phyloP scores from a whole-genome alignment of 2,888 invertebrate species.

The Pterobdella sp. region DNA sequence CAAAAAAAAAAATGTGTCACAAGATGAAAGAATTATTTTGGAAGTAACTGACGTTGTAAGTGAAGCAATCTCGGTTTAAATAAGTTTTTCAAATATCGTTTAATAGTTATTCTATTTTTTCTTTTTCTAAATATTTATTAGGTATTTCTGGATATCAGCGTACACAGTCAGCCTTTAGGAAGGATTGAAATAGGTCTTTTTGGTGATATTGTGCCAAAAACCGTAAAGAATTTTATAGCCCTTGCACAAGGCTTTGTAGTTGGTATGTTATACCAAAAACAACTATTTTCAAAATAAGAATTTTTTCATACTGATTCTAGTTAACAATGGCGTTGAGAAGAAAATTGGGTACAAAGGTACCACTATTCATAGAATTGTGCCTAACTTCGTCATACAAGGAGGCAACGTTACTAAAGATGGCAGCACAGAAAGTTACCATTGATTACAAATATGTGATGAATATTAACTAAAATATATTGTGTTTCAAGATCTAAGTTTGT shows the following conservation, averaged over 20 bases:
- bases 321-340: not conserved
- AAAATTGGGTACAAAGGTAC: slow-evolving; percentile 63
- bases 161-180: slow-evolving; percentile 61
- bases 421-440: slow-evolving; percentile 71
- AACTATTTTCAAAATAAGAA: not conserved
- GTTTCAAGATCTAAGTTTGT: slow-evolving; percentile 62
- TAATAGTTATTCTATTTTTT: no score
- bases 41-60: not conserved
- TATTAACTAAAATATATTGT: not conserved
- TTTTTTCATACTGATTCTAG: slow-evolving; percentile 32
- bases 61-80: not conserved
- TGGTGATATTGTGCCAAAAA: slow-evolving; percentile 86
- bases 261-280: not conserved
- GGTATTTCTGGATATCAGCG: slow-evolving; percentile 79
- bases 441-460: not conserved
- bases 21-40: not conserved
- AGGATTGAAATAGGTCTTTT: slow-evolving; percentile 72
- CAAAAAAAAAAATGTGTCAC: not conserved
- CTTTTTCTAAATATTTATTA: no score
- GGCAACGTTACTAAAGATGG: slow-evolving; percentile 91
- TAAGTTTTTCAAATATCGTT: no score
- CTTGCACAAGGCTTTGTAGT: slow-evolving; percentile 41
- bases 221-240: slow-evolving; percentile 62
- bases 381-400: slow-evolving; percentile 85
- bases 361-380: slow-evolving; percentile 77